These are phyloP conservation scores for Pycnonotus jocosus DNA, from an alignment of 2,113 vertebrate species.

Conservation along the genomic window DNA sequence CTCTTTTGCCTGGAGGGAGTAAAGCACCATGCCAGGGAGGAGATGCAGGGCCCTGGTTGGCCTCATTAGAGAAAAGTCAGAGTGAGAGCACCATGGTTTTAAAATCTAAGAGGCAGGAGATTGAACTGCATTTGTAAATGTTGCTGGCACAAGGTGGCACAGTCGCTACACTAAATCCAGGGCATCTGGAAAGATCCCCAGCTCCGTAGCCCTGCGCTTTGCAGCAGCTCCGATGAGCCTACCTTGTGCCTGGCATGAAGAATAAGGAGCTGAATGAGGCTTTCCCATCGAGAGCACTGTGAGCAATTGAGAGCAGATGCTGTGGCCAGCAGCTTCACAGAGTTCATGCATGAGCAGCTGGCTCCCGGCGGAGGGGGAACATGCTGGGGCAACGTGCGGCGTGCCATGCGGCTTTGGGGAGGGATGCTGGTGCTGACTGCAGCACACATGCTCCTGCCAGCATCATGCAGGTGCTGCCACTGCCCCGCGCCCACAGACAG, in stretches of 20 bases:
- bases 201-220: rapidly evolving
- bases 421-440: neutral
- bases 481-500: rapidly evolving
- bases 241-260: neutral
- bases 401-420: rapidly evolving
- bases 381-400: rapidly evolving
- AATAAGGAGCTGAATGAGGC: neutral
- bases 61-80: neutral
- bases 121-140: neutral
- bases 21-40: neutral
- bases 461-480: rapidly evolving
- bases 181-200: neutral
- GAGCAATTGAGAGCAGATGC: neutral
- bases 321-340: neutral
- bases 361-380: rapidly evolving
- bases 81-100: neutral
- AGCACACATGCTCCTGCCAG: rapidly evolving
- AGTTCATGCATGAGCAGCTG: neutral
- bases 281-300: neutral
- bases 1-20: neutral
- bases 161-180: constrained; percentile 9
- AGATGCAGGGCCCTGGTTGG: rapidly evolving
- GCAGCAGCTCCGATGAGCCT: rapidly evolving
- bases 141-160: constrained; percentile 57
- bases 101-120: neutral